phyloP scores from a whole-genome alignment of 2,113 vertebrate genomes.

The Heterotilapia buettikoferi region DNA sequence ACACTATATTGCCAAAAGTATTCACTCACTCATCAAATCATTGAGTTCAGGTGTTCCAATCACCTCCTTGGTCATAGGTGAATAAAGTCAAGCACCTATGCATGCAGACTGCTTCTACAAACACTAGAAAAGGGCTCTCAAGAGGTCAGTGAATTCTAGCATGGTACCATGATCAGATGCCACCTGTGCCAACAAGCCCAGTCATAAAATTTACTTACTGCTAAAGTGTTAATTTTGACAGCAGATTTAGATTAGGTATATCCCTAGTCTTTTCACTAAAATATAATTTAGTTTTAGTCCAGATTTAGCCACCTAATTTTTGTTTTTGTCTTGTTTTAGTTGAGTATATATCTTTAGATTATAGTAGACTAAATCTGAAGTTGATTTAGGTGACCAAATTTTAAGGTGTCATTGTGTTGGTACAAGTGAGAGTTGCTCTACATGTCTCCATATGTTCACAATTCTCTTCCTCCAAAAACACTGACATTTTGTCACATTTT shows the following conservation, averaged over 20 bases:
- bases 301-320: not conserved
- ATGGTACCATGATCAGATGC: not conserved
- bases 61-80: not conserved
- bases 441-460: not conserved
- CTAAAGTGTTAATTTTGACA: not conserved
- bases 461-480: not conserved
- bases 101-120: not conserved
- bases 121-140: not conserved
- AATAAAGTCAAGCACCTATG: not conserved
- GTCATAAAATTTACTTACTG: not conserved
- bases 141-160: not conserved
- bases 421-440: not conserved
- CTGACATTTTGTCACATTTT: not conserved
- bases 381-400: not conserved
- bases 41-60: not conserved
- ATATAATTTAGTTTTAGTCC: not conserved
- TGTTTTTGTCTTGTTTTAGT: not conserved
- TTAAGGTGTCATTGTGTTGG: not conserved
- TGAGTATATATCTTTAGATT: not conserved
- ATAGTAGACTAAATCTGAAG: not conserved
- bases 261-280: not conserved
- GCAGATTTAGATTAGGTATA: not conserved
- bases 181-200: not conserved
- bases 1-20: not conserved
- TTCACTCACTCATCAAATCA: not conserved